A percentile compares a stretch with the other conserved stretches of the same genome.
Evolutionary conservation across 2,113 vertebrate species (phyloP).

Genomic region (Eretmochelys imbricata): DNA sequence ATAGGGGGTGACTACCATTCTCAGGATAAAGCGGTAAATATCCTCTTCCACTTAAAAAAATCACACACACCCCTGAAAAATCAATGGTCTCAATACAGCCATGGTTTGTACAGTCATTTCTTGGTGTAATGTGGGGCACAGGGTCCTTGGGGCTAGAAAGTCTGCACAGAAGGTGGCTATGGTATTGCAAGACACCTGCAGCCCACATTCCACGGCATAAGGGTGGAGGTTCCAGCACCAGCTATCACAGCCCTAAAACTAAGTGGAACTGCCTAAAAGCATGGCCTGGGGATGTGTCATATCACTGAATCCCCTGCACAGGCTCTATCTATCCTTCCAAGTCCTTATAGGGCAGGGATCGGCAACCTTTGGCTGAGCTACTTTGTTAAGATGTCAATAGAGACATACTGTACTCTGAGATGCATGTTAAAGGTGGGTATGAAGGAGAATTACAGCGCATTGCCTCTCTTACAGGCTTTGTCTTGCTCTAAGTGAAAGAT

Average conservation of each 20-base stretch:
- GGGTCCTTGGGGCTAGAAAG: not conserved
- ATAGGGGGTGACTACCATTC: not conserved
- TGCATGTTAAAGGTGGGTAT: not conserved
- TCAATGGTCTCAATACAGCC: not conserved
- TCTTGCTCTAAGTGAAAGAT: not conserved
- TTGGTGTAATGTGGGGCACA: accelerated
- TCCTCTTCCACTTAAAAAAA: not conserved
- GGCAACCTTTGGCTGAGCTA: no score
- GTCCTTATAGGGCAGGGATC: not conserved
- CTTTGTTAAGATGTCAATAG: not conserved
- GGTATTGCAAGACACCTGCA: not conserved
- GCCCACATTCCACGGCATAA: not conserved
- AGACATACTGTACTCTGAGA: not conserved
- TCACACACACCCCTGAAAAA: not conserved
- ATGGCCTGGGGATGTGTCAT: not conserved
- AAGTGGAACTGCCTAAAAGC: not conserved
- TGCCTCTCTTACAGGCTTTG: accelerated
- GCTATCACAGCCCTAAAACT: not conserved
- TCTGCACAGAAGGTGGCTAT: not conserved
- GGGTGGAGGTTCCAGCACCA: not conserved
- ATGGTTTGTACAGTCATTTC: not conserved
- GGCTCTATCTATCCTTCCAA: not conserved
- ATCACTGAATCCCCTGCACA: not conserved
- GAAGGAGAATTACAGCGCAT: not conserved
- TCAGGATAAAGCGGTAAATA: not conserved